These are phyloP conservation scores for Drosophila kanapiae DNA, from an alignment of 1,140 invertebrate species.

Conservation along the genomic window DNA sequence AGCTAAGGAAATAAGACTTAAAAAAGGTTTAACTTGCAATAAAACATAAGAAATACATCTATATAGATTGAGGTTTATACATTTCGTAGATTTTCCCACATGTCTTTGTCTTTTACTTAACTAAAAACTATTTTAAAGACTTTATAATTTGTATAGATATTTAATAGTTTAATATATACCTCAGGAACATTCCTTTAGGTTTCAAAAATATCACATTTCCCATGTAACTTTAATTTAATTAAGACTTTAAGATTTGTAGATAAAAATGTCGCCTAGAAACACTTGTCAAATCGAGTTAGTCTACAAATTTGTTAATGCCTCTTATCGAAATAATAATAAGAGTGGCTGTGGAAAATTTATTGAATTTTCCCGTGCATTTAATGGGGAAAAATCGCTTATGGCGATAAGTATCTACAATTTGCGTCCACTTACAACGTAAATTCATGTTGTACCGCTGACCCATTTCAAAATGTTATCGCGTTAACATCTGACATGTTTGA, in stretches of 20 bases:
- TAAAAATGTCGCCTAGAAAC: neutral
- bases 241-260: neutral
- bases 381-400: conserved; percentile 2
- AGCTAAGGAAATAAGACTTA: no score
- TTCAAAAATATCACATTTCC: no score
- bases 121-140: neutral
- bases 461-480: conserved; percentile 59
- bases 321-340: conserved; percentile 8
- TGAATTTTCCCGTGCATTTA: neutral
- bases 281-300: no score
- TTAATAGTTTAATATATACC: no score
- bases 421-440: conserved; percentile 42
- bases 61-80: neutral
- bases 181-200: no score
- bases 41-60: neutral
- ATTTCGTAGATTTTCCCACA: neutral
- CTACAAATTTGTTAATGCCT: conserved; percentile 1
- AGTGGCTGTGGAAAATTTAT: neutral
- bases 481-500: conserved; percentile 65
- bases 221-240: neutral
- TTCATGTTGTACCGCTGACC: conserved; percentile 44
- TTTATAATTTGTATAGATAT: neutral
- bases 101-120: neutral
- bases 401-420: conserved; percentile 18
- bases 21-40: no score